A percentile compares a stretch with the other conserved stretches of the same genome.
phyloP scores from a whole-genome alignment of 2,113 vertebrate genomes.

The Salvelinus alpinus region DNA sequence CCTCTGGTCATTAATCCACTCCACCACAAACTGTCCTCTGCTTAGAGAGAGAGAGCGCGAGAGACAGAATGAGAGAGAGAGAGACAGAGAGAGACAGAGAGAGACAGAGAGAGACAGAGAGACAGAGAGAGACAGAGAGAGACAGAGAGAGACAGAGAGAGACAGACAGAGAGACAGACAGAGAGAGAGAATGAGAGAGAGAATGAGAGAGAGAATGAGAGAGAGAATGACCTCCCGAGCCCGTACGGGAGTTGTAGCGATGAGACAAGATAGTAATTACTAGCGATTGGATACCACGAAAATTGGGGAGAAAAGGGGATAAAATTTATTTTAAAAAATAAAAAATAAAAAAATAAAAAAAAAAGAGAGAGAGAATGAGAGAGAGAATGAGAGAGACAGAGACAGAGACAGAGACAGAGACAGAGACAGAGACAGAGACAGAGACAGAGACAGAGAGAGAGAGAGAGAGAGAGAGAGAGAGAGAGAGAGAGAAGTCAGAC shows the following conservation, averaged over 20 bases:
- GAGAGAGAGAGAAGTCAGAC: conserved; percentile 23
- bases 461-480: neutral
- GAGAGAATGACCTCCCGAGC: no score
- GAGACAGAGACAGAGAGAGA: rapidly evolving
- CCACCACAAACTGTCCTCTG: neutral
- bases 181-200: no score
- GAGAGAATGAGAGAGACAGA: neutral
- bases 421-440: neutral
- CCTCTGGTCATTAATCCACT: neutral
- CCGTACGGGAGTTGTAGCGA: no score
- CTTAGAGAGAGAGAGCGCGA: neutral
- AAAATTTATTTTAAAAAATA: no score
- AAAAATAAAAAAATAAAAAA: no score
- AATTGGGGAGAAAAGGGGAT: no score
- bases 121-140: neutral
- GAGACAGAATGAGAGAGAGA: no score
- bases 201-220: neutral
- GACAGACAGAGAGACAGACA: no score
- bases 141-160: neutral
- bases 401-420: neutral
- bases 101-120: neutral
- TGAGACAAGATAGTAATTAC: no score
- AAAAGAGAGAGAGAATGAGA: neutral
- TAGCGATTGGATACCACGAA: no score
- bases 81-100: neutral